A percentile compares a stretch with the other conserved stretches of the same genome.
Conservation (phyloP, 1,140 invertebrate species). For the Ceratoteleas bidentatus region DNA sequence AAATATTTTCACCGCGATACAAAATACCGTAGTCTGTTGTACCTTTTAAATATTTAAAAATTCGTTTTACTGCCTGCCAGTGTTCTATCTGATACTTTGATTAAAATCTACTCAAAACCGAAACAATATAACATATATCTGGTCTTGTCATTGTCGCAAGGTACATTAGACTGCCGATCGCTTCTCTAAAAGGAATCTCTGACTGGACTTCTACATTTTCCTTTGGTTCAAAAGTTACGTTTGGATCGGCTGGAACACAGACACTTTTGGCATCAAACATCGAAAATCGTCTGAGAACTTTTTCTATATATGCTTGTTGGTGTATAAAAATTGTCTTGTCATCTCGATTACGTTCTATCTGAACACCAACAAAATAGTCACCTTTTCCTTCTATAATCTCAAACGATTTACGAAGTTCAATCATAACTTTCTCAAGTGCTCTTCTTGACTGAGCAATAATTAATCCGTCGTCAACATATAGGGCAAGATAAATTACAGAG, state of each 20-base stretch:
- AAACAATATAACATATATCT: constrained; percentile 72
- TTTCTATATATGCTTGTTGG: constrained; percentile 28
- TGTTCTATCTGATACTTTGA: constrained; percentile 51
- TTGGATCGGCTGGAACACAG: constrained; percentile 11
- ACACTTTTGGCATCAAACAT: neutral
- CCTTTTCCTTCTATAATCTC: neutral
- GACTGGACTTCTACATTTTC: neutral
- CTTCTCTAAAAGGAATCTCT: constrained; percentile 62
- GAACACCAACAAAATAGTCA: constrained; percentile 33
- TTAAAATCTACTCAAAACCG: constrained; percentile 57
- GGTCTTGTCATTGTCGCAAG: constrained; percentile 70
- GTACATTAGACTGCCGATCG: constrained; percentile 72
- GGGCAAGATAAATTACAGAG: neutral
- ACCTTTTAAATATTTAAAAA: constrained; percentile 69
- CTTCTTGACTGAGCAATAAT: neutral
- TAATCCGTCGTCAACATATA: neutral
- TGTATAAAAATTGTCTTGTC: constrained; percentile 34
- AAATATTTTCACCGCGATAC: constrained; percentile 9
- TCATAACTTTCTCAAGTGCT: neutral
- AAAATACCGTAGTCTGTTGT: constrained; percentile 33
- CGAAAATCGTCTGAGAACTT: constrained; percentile 28
- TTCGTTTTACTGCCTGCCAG: constrained; percentile 63
- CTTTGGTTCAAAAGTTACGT: constrained; percentile 5
- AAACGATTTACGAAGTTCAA: neutral
- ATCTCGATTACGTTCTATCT: constrained; percentile 63